phyloP scores from a whole-genome alignment of 2,113 vertebrate species.

The Charadrius vociferus region DNA sequence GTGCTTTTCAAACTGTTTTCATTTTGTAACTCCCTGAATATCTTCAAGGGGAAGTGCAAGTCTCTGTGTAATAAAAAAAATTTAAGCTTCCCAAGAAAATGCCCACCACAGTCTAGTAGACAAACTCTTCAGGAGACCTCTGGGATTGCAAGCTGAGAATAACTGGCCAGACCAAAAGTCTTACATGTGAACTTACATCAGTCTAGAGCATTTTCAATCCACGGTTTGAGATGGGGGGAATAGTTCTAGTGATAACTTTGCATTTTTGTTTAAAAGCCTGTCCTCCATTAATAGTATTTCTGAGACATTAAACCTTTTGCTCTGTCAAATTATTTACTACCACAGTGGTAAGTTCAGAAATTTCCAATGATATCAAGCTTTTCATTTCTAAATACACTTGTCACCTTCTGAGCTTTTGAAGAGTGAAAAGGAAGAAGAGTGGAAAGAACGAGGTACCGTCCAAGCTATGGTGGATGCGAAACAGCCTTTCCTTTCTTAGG shows the following conservation, averaged over 20 bases:
- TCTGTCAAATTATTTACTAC: not conserved
- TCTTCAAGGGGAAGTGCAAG: not conserved
- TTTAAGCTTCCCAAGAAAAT: not conserved
- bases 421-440: not conserved
- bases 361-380: not conserved
- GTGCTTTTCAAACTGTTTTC: not conserved
- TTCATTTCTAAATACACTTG: not conserved
- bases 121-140: not conserved
- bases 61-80: not conserved
- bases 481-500: not conserved
- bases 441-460: not conserved
- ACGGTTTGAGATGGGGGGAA: not conserved
- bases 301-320: not conserved
- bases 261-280: not conserved
- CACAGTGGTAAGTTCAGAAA: not conserved
- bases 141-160: not conserved
- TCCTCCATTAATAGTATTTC: not conserved
- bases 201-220: not conserved
- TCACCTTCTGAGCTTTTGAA: not conserved
- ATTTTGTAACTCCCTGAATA: not conserved
- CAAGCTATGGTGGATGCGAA: fast-evolving
- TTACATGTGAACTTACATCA: not conserved
- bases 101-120: not conserved
- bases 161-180: not conserved
- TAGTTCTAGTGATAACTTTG: not conserved